Percentiles rank a stretch among this genome's conserved stretches.
These are phyloP conservation scores for Camelus bactrianus DNA, from an alignment of 2,113 vertebrate genomes.

Conservation along the genomic window DNA sequence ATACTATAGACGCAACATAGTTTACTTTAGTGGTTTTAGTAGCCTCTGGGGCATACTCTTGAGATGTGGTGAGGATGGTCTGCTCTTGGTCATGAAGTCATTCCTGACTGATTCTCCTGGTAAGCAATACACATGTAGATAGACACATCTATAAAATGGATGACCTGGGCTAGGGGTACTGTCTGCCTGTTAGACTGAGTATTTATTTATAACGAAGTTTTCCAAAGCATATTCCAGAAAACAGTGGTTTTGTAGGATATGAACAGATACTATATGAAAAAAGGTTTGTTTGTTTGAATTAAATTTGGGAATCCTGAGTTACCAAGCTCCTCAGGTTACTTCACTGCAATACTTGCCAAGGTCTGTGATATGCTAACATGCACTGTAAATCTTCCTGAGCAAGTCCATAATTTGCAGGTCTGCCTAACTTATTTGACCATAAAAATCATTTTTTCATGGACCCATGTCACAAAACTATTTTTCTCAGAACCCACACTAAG, in stretches of 20 bases:
- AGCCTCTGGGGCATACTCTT: neutral
- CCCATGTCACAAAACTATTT: neutral
- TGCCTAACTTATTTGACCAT: neutral
- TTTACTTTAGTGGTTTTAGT: conserved; percentile 6
- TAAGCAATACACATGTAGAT: neutral
- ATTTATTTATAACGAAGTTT: conserved; percentile 27
- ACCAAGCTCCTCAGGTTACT: conserved; percentile 23
- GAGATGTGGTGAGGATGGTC: neutral
- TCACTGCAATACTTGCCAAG: neutral
- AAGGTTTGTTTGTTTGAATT: conserved; percentile 24
- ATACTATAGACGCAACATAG: neutral
- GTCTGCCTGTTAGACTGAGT: neutral
- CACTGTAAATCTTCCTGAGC: neutral
- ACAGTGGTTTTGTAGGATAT: conserved; percentile 34
- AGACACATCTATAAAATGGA: neutral
- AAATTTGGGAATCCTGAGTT: conserved; percentile 35
- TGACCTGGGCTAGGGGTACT: neutral
- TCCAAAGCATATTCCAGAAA: neutral
- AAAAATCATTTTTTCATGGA: conserved; percentile 17
- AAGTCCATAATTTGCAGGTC: neutral
- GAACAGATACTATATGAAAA: neutral
- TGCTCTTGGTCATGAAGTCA: conserved; percentile 13
- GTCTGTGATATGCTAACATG: neutral
- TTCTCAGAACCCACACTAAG: neutral
- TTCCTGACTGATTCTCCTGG: conserved; percentile 14